Base-by-base conservation (phyloP, 2,888 invertebrate genomes). In the Trissoscelio sp. region DNA sequence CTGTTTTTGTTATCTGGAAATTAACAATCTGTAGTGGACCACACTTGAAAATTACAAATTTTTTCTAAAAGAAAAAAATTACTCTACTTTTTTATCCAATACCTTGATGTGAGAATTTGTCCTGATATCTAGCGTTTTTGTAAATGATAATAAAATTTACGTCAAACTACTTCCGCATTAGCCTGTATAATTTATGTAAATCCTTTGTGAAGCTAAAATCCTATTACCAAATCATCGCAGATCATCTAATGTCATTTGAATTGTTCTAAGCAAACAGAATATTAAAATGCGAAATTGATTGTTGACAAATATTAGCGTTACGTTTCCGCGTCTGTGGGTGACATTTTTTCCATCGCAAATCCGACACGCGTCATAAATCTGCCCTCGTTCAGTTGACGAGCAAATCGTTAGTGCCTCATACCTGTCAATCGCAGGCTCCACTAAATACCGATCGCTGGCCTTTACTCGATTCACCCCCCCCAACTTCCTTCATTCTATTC, bases 391-490 rank as follows among this genome's bases (percentile, higher is more conserved):
- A 57, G 81, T 77, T 80, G 83, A 83, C 80, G 82, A 82, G 78
- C 24, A 28, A 81, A 81, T 77, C 81, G 83, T 81, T 78, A 79
- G 86, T 85, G 83, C 86, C 86, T 87, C 87, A 87, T 89, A 88
- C 87, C 87, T 84, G 90, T 90, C 90, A 90, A 84, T 87, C 86
- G 87, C 91, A 91, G 90, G 83, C 88, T 85, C 89, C 88, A 89
- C 89, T 90, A 90, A 90, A 90, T 90, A 90, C 89, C 88, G 88
- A 91, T 89, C 89, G 86, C 85, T 87, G 87, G 87, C 88, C 88
- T 88, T 88, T 87, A 84, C 85, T 83, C 86, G 85, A 83, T 83
- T 87, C 84, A 85, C 83, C 85, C 82, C 83, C 86, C 85, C 83
- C 83, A 80, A 73, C 77, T 83, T 85, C 82, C 80, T 79, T 75